Evolutionary conservation across 2,113 vertebrate species (phyloP), one percentile per base, ranked within the genome.

Genomic region (Neoarius graeffei): DNA sequence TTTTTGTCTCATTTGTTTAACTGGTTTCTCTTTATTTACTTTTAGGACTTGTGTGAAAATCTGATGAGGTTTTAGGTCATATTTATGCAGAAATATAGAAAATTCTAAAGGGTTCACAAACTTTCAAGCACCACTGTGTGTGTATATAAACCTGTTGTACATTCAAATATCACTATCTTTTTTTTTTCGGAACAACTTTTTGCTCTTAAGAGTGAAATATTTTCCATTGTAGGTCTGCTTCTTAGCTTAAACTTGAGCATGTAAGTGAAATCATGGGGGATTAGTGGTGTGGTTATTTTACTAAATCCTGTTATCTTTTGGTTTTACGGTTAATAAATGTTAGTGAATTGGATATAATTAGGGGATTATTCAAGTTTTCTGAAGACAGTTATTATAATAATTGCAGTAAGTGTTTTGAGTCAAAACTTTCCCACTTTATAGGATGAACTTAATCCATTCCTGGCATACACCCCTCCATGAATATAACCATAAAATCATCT

Each of bases 401-500:
- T 80, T 57, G 56, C 25, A 19, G 5, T 80, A 79, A 79, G 11
- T 27, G 6, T 80, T 80, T 56, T 80, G 52, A 80, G 13, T 57
- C 50, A 80, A 27, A 27, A 56, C 52, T 80, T 52, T 80, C 25
- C 76, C n/a, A 56, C 76, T 56, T 77, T 52, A 54, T 27, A 57
- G 52, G 25, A 80, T 80, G 52, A 56, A 57, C 6, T 6, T 80
- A 80, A 80, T 80, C 76, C 76, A 56, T 56, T 56, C 76, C 76
- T 56, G 76, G 76, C 52, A 80, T 30, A 48, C 30, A 30, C 52
- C 8, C 60, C 48, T n/a, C 7, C 52, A 52, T 7, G 69, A 81
- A 60, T 6, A 66, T 83, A 10, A 85, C 30, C 86, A 67, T 90
- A n/a, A 59, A 71, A 57, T 87, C 83, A 87, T 56, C 66, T 85